A percentile compares a stretch with the other conserved stretches of the same genome.
phyloP scores from a whole-genome alignment of 2,888 invertebrate species.

The Meliscaeva auricollis region DNA sequence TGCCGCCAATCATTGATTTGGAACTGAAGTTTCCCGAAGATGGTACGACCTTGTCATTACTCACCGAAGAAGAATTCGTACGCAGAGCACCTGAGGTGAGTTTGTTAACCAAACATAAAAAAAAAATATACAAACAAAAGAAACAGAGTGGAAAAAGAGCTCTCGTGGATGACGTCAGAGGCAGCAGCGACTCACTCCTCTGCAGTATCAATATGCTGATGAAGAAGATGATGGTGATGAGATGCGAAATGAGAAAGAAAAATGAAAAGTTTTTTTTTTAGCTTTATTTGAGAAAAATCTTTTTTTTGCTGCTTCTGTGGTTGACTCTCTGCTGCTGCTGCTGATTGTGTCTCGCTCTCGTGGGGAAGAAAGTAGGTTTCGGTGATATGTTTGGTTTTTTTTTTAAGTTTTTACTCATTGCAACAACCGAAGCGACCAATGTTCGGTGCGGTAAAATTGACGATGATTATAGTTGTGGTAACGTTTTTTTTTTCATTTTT shows the following conservation, averaged over 20 bases:
- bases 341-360: slow-evolving; percentile 42
- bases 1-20: slow-evolving; percentile 90
- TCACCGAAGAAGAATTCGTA: slow-evolving; percentile 94
- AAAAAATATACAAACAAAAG: slow-evolving; percentile 20
- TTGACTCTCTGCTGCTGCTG: slow-evolving; percentile 10
- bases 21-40: slow-evolving; percentile 92
- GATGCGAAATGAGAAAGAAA: slow-evolving; percentile 65
- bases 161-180: slow-evolving; percentile 62
- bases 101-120: slow-evolving; percentile 36
- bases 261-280: slow-evolving; percentile 52
- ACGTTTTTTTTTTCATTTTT: slow-evolving; percentile 49
- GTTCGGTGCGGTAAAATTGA: slow-evolving; percentile 22
- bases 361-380: slow-evolving; percentile 74
- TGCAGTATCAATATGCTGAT: slow-evolving; percentile 29
- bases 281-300: slow-evolving; percentile 52
- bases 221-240: slow-evolving; percentile 42
- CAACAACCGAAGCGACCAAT: neutral
- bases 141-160: slow-evolving; percentile 37
- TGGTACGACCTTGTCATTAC: slow-evolving; percentile 89
- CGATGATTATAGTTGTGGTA: slow-evolving; percentile 35
- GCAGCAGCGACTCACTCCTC: neutral
- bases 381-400: slow-evolving; percentile 47
- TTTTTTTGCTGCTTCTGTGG: slow-evolving; percentile 5
- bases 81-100: slow-evolving; percentile 92
- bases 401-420: slow-evolving; percentile 4